phyloP scores from a whole-genome alignment of 2,797 vertebrate genomes.

The Orientallactaga sibirica region DNA sequence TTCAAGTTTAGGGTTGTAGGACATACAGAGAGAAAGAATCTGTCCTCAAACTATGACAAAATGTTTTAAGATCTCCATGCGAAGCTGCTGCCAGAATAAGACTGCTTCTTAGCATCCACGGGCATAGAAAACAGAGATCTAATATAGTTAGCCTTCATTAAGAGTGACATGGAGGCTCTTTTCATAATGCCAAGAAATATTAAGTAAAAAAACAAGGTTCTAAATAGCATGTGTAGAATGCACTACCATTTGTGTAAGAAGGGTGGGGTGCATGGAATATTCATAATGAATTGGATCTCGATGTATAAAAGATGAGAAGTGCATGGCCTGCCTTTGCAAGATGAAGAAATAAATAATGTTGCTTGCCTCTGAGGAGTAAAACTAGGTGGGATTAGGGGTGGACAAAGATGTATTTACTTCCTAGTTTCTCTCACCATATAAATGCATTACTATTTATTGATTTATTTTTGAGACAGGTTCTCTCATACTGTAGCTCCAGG shows the following conservation, averaged over 20 bases:
- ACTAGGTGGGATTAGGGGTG: background rate
- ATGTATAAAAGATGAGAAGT: background rate
- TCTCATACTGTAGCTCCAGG: background rate
- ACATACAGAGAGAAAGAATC: conserved; percentile 23
- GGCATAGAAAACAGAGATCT: background rate
- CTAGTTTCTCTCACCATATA: background rate
- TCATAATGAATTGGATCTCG: background rate
- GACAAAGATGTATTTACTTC: background rate
- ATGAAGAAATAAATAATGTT: background rate
- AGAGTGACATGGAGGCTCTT: background rate
- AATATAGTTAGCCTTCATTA: conserved; percentile 38
- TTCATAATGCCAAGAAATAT: conserved; percentile 39
- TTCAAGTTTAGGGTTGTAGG: background rate
- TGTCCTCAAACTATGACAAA: background rate
- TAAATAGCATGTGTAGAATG: background rate
- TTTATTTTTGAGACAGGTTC: background rate
- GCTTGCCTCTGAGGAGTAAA: background rate
- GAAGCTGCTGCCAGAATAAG: conserved; percentile 1
- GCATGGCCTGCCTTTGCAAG: background rate
- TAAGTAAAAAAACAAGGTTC: conserved; percentile 1
- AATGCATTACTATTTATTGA: background rate
- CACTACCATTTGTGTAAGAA: background rate
- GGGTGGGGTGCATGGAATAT: background rate
- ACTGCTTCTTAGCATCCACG: conserved; percentile 15
- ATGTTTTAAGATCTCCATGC: background rate